phyloP scores from a whole-genome alignment of 1,140 invertebrate species.

The Zaprionus capensis region DNA sequence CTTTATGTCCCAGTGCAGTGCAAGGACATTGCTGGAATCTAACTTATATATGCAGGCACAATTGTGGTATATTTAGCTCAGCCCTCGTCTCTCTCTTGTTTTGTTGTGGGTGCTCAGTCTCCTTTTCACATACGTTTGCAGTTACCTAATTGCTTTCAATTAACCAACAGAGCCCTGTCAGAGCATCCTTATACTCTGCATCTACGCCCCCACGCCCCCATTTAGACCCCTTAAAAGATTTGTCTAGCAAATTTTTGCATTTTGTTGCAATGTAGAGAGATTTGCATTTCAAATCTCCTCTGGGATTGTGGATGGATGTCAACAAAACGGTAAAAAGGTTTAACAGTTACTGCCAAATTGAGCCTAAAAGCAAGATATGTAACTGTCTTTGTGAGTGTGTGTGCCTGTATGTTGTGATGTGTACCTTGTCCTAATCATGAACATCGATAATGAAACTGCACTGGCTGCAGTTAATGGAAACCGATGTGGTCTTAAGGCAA shows the following conservation, averaged over 20 bases:
- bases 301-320: conserved; percentile 9
- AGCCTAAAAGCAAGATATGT: conserved; percentile 4
- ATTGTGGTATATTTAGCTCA: conserved; percentile 32
- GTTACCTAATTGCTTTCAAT: conserved; percentile 59
- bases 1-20: not conserved
- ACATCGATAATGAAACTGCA: conserved; percentile 1
- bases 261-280: conserved; percentile 16
- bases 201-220: not conserved
- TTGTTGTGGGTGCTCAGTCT: not conserved
- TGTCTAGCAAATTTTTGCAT: conserved; percentile 26
- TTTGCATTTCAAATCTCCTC: conserved; percentile 29
- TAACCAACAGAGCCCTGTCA: conserved; percentile 36
- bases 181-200: not conserved
- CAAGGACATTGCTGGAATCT: conserved; percentile 27
- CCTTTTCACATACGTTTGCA: conserved; percentile 30
- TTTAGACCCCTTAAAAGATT: not conserved
- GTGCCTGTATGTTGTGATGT: not conserved
- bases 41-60: conserved; percentile 37
- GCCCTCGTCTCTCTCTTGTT: not conserved
- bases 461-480: conserved; percentile 10
- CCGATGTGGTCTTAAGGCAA: not conserved
- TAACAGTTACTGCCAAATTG: conserved; percentile 32
- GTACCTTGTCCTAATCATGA: not conserved
- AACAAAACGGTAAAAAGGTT: conserved; percentile 33
- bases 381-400: not conserved